These are phyloP conservation scores for Antheraea mylitta DNA, from an alignment of 1,140 invertebrate genomes.

Conservation along the genomic window DNA sequence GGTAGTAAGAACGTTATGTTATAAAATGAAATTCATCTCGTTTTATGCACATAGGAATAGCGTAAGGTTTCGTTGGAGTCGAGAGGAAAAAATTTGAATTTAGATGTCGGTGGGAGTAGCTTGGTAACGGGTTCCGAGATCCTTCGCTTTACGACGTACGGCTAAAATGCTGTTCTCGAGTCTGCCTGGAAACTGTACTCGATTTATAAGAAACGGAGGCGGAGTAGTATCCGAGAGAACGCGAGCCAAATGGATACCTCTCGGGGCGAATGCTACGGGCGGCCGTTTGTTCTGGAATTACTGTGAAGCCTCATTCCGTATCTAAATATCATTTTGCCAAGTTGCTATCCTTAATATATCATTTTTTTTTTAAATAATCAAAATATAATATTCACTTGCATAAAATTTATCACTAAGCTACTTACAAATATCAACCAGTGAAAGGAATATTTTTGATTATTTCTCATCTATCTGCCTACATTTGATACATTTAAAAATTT, in stretches of 20 bases:
- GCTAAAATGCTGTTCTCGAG: slow-evolving; percentile 62
- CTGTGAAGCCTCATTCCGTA: slow-evolving; percentile 39
- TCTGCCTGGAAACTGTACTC: slow-evolving; percentile 53
- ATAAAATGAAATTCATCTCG: slow-evolving; percentile 52
- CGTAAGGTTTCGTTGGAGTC: slow-evolving; percentile 36
- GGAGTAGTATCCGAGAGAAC: slow-evolving; percentile 54
- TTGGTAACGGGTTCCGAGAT: slow-evolving; percentile 52
- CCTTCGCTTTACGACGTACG: slow-evolving; percentile 63
- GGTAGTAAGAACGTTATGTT: slow-evolving; percentile 40
- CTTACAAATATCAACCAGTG: too few relatives aligned
- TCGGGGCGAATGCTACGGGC: slow-evolving; percentile 52
- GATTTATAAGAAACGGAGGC: slow-evolving; percentile 67
- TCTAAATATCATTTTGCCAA: slow-evolving; percentile 28
- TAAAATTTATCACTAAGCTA: too few relatives aligned
- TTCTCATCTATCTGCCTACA: too few relatives aligned
- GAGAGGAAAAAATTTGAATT: slow-evolving; percentile 65
- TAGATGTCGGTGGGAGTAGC: slow-evolving; percentile 55
- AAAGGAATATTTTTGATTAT: too few relatives aligned
- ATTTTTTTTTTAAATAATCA: background rate
- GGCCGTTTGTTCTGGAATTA: slow-evolving; percentile 60
- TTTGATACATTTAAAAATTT: too few relatives aligned
- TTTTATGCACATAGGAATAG: slow-evolving; percentile 46
- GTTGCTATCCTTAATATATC: background rate
- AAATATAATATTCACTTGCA: background rate
- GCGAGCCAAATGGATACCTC: slow-evolving; percentile 63